These are phyloP conservation scores for Fopius arisanus DNA, from an alignment of 1,140 invertebrate species.

Conservation along the genomic window DNA sequence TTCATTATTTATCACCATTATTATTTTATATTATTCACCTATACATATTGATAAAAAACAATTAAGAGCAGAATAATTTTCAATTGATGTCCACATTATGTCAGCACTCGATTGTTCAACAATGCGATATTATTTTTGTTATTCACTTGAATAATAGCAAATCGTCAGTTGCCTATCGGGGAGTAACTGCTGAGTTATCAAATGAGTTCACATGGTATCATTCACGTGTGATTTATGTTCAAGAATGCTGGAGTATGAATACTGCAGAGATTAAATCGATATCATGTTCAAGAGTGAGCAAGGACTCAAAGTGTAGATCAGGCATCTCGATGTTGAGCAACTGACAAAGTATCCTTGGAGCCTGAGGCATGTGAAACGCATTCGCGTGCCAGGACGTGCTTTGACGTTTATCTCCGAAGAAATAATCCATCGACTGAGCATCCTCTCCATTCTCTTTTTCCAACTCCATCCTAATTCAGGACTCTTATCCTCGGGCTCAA, in stretches of 20 bases:
- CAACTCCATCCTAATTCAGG: conserved; percentile 8
- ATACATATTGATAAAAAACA: too few species aligned
- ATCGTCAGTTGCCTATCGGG: not conserved
- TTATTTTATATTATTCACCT: too few species aligned
- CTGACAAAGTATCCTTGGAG: not conserved
- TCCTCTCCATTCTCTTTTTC: not conserved
- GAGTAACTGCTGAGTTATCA: not conserved
- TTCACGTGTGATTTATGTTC: not conserved
- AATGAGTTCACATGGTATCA: not conserved
- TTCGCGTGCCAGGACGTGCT: conserved; percentile 17
- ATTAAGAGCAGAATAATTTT: too few species aligned
- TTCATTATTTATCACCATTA: too few species aligned
- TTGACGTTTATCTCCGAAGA: conserved; percentile 20
- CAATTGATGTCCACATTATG: too few species aligned
- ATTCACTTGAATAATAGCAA: too few species aligned
- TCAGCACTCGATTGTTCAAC: too few species aligned
- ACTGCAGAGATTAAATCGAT: not conserved
- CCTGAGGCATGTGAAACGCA: not conserved
- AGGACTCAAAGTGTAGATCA: not conserved
- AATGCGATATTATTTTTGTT: too few species aligned
- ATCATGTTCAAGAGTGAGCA: not conserved
- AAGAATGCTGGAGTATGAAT: not conserved
- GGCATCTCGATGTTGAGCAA: not conserved
- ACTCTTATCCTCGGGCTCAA: conserved; percentile 12
- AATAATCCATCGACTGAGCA: conserved; percentile 21